Base-by-base conservation (phyloP, 2,113 vertebrate genomes). In the Daubentonia madagascariensis region DNA sequence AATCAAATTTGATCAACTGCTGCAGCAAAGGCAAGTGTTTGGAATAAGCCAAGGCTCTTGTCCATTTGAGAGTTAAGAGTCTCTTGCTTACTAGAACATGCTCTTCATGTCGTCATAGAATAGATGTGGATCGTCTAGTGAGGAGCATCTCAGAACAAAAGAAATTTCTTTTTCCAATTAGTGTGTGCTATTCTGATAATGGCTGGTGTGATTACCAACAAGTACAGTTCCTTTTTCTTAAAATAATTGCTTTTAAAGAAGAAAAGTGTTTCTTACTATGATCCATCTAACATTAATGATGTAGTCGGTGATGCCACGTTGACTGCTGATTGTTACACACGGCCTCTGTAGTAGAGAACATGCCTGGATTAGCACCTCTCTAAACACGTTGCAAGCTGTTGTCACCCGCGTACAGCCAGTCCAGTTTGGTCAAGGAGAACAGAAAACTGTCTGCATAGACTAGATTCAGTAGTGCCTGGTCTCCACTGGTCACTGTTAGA, bases 241-340 rank as follows among this genome's bases (percentile, higher is more conserved):
- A 92, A 96, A 87, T 25, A 97, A 14, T 83, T 93, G 40, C 61
- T 90, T 94, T 96, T 95, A 89, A 96, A 91, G 67, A 98, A 97
- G 96, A 97, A 48, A 72, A 72, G 37, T 43, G 7, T 48, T 76
- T 32, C 8, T 16, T 32, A 48, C 43, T 76, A 16, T 48, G 73
- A 48, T 9, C 30, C 8, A 2, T 76, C 35, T 95, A 30, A 91
- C 16, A 8, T 91, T 84, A 78, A 79, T 93, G 59, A 48, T 54
- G 57, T 12, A 1, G 4, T 67, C 30, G 25, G 30, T 86, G 73
- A 80, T 6, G 3, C 37, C 2, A 0, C 50, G 9, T 75, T 63
- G 72, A 12, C 37, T 70, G 65, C 81, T 4, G 3, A 22, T 32
- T 23, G 52, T 72, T 75, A 90, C n/a, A 40, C 2, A 0, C 40